phyloP scores from a whole-genome alignment of 2,797 vertebrate species.

The Peromyscus eremicus region DNA sequence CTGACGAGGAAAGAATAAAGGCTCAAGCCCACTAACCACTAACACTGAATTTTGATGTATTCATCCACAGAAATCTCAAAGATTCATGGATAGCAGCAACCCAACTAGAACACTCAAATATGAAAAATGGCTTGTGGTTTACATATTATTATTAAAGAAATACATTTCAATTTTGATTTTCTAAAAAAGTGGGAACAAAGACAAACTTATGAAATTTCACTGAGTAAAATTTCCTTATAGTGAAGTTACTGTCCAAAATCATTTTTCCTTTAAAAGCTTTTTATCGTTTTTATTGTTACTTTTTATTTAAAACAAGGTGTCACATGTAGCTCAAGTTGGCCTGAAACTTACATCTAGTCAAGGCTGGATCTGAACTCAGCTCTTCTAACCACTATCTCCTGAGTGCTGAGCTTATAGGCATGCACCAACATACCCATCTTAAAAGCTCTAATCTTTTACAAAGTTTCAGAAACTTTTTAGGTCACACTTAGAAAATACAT shows the following conservation, averaged over 20 bases:
- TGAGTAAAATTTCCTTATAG: conserved; percentile 15
- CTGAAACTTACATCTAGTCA: not conserved
- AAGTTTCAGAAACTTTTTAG: conserved; percentile 39
- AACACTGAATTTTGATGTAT: conserved; percentile 4
- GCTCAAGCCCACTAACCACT: not conserved
- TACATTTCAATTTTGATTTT: conserved; percentile 37
- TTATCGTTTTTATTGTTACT: not conserved
- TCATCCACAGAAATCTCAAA: not conserved
- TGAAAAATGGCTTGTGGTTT: not conserved
- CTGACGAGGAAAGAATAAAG: not conserved
- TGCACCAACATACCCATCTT: not conserved
- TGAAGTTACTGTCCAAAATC: not conserved
- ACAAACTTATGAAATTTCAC: conserved; percentile 8
- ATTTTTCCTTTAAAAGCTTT: conserved; percentile 29
- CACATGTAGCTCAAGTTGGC: not conserved
- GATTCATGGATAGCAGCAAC: not conserved
- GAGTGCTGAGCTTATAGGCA: not conserved
- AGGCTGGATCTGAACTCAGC: not conserved
- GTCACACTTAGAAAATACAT: not conserved
- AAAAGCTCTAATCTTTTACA: not conserved
- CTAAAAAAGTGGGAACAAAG: not conserved
- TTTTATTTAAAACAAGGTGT: not conserved
- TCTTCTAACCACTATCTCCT: not conserved
- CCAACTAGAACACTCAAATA: conserved; percentile 41
- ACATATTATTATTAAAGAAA: conserved; percentile 30